Conservation (phyloP, 1,140 invertebrate genomes). For the Drosophila rhopaloa region DNA sequence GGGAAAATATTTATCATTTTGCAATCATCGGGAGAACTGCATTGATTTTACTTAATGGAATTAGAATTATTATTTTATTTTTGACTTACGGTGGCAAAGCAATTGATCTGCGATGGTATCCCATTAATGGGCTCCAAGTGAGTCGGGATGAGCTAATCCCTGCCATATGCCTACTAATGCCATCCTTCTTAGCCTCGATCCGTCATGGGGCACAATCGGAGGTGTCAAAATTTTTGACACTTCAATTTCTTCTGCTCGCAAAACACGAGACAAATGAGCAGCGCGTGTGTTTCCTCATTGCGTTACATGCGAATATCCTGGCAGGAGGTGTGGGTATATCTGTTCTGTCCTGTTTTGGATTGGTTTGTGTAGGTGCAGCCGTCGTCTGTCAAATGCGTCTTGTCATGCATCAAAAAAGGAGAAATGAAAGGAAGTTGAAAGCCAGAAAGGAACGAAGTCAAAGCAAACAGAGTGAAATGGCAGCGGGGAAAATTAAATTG, state of each 20-base stretch:
- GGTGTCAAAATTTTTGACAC: slow-evolving; percentile 80
- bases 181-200: slow-evolving; percentile 57
- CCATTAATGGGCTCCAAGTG: slow-evolving; percentile 18
- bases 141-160: slow-evolving; percentile 24
- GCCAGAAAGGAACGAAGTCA: slow-evolving; percentile 57
- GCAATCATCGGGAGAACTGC: too few relatives aligned
- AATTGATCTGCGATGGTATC: slow-evolving; percentile 14
- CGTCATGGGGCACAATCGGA: slow-evolving; percentile 73
- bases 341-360: slow-evolving; percentile 1
- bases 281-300: slow-evolving; percentile 55
- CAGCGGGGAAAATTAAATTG: slow-evolving; percentile 77
- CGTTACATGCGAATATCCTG: slow-evolving; percentile 35
- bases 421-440: slow-evolving; percentile 33
- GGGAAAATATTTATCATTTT: not conserved
- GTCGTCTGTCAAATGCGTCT: slow-evolving; percentile 69
- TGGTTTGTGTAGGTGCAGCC: slow-evolving; percentile 70
- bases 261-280: slow-evolving; percentile 71
- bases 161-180: slow-evolving; percentile 35
- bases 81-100: not conserved
- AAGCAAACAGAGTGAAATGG: slow-evolving; percentile 77
- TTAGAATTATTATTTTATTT: not conserved
- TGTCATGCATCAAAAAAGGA: slow-evolving; percentile 75
- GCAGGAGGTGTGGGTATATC: slow-evolving; percentile 14
- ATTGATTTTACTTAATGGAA: slow-evolving; percentile 21
- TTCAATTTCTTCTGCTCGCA: slow-evolving; percentile 69